Evolutionary conservation across 2,888 invertebrate genomes (phyloP).

Genomic region (Macrostomum cliftonense): DNA sequence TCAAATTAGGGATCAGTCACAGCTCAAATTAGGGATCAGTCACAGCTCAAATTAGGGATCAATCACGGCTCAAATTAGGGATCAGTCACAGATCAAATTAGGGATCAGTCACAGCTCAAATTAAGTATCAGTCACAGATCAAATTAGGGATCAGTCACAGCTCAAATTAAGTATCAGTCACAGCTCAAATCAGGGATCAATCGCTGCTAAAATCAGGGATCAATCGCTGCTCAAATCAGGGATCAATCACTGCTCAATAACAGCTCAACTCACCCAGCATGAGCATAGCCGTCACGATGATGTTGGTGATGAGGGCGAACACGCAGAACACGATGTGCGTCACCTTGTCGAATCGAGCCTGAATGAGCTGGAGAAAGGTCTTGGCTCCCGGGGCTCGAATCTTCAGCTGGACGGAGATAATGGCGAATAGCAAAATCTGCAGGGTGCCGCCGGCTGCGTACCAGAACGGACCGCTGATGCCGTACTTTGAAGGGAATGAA

Average conservation of each 20-base stretch:
- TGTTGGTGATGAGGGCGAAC: slow-evolving; percentile 19
- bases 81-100: no score
- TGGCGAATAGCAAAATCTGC: slow-evolving; percentile 15
- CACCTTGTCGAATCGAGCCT: slow-evolving; percentile 16
- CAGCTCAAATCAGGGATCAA: no score
- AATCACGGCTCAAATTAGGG: no score
- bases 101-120: no score
- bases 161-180: no score
- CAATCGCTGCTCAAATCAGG: no score
- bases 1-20: no score
- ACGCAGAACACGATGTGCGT: slow-evolving; percentile 16
- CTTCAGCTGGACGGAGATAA: slow-evolving; percentile 18
- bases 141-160: no score
- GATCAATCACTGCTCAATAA: no score
- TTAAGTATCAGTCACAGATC: no score
- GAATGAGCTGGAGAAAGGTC: slow-evolving; percentile 17
- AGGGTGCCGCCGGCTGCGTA: slow-evolving; percentile 15
- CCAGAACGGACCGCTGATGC: slow-evolving; percentile 15
- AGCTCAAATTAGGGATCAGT: background rate
- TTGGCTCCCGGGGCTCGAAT: slow-evolving; percentile 19
- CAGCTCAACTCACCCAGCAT: slow-evolving; percentile 8
- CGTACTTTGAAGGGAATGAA: slow-evolving; percentile 3
- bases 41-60: no score
- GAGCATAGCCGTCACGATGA: slow-evolving; percentile 15
- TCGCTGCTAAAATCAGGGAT: no score